These are phyloP conservation scores for Caenorhabditis brenneri DNA, from an alignment of 1,140 invertebrate genomes.

Conservation along the genomic window DNA sequence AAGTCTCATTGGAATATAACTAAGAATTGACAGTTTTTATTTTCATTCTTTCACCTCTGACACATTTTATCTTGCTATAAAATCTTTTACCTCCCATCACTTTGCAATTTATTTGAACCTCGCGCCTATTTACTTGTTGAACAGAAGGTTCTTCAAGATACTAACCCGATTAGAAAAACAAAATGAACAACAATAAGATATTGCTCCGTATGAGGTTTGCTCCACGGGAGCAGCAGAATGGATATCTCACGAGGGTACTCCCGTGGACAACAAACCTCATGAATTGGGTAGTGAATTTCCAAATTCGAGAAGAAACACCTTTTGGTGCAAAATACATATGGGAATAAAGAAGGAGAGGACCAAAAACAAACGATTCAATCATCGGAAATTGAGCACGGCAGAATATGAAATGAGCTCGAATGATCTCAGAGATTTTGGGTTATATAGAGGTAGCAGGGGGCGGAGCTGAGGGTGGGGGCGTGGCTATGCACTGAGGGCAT, in stretches of 20 bases:
- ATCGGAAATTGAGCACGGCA: too few relatives aligned
- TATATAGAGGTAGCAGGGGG: too few relatives aligned
- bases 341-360: not conserved
- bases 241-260: not conserved
- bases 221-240: not conserved
- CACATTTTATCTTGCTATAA: too few relatives aligned
- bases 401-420: not conserved
- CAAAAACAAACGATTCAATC: not conserved
- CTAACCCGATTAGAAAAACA: not conserved
- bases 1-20: too few relatives aligned
- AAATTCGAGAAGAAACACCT: not conserved
- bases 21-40: too few relatives aligned
- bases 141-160: not conserved
- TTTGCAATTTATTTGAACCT: too few relatives aligned
- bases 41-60: too few relatives aligned
- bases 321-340: not conserved
- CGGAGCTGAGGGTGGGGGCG: too few relatives aligned
- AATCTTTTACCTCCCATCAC: too few relatives aligned
- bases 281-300: conserved; percentile 8
- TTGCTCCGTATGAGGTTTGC: not conserved
- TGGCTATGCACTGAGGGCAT: too few relatives aligned
- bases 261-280: not conserved
- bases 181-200: not conserved
- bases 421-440: not conserved
- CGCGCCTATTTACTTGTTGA: not conserved